phyloP scores from a whole-genome alignment of 2,797 vertebrate species.

The Eupleurogrammus muticus region DNA sequence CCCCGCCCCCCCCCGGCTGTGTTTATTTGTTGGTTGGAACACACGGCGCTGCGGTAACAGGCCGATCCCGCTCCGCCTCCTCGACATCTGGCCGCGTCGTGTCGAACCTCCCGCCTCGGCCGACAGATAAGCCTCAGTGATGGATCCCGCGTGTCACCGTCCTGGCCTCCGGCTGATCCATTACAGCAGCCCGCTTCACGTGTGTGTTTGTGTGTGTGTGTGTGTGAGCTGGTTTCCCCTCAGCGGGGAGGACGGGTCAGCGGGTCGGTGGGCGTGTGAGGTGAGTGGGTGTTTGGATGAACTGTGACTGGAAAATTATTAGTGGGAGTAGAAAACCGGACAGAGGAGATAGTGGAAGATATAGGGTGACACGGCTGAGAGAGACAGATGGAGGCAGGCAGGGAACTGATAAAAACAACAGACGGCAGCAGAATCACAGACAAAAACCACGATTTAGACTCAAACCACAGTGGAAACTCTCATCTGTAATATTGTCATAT shows the following conservation, averaged over 20 bases:
- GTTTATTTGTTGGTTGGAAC: conserved; percentile 24
- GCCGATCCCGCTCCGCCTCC: conserved; percentile 13
- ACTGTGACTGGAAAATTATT: conserved; percentile 52
- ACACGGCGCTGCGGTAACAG: conserved; percentile 25
- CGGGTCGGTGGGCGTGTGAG: conserved; percentile 55
- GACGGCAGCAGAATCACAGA: conserved; percentile 5
- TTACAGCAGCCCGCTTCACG: conserved; percentile 60
- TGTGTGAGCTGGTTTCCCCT: conserved; percentile 19
- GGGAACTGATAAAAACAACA: conserved; percentile 25
- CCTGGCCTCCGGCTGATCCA: conserved; percentile 59
- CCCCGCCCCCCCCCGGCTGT: background rate
- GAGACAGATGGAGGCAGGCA: conserved; percentile 56
- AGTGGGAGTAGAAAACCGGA: conserved; percentile 52
- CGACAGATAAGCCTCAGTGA: conserved; percentile 69
- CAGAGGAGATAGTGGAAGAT: conserved; percentile 30
- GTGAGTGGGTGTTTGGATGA: conserved; percentile 66
- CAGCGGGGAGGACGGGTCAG: conserved; percentile 43
- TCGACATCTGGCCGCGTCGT: conserved; percentile 65
- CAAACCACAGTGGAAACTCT: background rate
- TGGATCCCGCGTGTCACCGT: conserved; percentile 70
- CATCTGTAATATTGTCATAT: conserved; percentile 4
- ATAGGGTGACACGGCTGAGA: conserved; percentile 22
- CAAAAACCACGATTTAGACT: conserved; percentile 9
- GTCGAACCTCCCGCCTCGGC: conserved; percentile 57
- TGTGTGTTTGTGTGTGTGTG: conserved; percentile 45